phyloP scores from a whole-genome alignment of 2,888 invertebrate genomes.

The Limnephilus marmoratus region DNA sequence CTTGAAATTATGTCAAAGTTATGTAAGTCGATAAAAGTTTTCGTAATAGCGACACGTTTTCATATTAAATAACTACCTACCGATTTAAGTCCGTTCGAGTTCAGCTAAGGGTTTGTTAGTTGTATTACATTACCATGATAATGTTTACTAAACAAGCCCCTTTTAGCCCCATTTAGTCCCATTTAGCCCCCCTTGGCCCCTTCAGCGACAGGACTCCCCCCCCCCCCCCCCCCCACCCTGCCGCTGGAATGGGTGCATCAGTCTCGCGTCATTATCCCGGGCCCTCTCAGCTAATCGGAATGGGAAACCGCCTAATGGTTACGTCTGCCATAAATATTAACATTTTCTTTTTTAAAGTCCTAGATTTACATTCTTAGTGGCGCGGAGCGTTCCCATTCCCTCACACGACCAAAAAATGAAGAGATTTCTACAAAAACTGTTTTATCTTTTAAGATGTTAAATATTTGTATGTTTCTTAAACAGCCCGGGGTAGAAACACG shows the following conservation, averaged over 20 bases:
- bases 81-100: not conserved
- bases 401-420: not conserved
- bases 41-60: not conserved
- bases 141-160: slow-evolving; percentile 20
- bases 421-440: not conserved
- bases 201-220: not conserved
- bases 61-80: not conserved
- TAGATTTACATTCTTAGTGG: slow-evolving; percentile 6
- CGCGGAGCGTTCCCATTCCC: not conserved
- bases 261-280: slow-evolving; percentile 44
- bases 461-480: not conserved
- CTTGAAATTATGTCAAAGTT: not conserved
- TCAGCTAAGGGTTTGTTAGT: not conserved
- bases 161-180: not conserved
- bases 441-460: not conserved
- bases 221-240: not conserved
- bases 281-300: slow-evolving; percentile 39
- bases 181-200: slow-evolving; percentile 2
- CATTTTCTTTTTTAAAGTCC: slow-evolving; percentile 34
- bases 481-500: not conserved
- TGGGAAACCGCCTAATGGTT: slow-evolving; percentile 36
- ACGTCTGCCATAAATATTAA: slow-evolving; percentile 23
- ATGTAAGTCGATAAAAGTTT: not conserved
- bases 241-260: slow-evolving; percentile 9
- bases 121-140: slow-evolving; percentile 36